phyloP scores from a whole-genome alignment of 2,888 invertebrate genomes.

The Hemistola chrysoprasaria region DNA sequence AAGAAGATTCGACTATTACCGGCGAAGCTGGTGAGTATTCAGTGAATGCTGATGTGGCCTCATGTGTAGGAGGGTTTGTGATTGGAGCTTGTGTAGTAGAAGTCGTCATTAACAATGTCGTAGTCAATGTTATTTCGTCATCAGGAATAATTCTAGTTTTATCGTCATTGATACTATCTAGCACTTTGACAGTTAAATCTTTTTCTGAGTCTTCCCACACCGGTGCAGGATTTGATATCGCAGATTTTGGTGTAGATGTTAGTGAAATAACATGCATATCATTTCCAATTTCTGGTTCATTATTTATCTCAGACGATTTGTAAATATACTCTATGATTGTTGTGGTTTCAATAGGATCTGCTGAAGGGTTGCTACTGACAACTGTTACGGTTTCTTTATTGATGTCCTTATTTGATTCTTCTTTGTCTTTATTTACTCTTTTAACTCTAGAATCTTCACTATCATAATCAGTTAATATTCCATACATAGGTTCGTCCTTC shows the following conservation, averaged over 20 bases:
- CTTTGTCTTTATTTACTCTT: slow-evolving; percentile 53
- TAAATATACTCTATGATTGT: slow-evolving; percentile 67
- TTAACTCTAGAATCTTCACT: slow-evolving; percentile 60
- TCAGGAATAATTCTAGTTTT: slow-evolving; percentile 19
- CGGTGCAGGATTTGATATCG: slow-evolving; percentile 54
- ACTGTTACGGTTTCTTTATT: slow-evolving; percentile 20
- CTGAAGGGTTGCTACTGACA: slow-evolving; percentile 20
- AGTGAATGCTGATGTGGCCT: background rate
- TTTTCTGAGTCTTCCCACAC: slow-evolving; percentile 64
- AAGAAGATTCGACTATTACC: too few relatives aligned
- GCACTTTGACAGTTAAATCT: slow-evolving; percentile 37
- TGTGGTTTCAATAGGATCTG: slow-evolving; percentile 48
- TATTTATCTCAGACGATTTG: slow-evolving; percentile 44
- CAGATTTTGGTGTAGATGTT: slow-evolving; percentile 8
- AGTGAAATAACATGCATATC: slow-evolving; percentile 12
- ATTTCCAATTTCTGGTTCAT: slow-evolving; percentile 14
- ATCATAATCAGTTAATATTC: slow-evolving; percentile 63
- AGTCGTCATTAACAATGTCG: slow-evolving; percentile 25
- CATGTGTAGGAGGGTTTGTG: background rate
- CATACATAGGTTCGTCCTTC: slow-evolving; percentile 55
- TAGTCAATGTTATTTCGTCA: slow-evolving; percentile 26
- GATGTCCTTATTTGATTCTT: slow-evolving; percentile 19
- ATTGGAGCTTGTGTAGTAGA: slow-evolving; percentile 12
- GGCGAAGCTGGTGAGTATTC: too few relatives aligned
- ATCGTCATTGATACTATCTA: slow-evolving; percentile 27